Percentiles rank a stretch among this genome's conserved stretches.
Conservation (phyloP, 2,113 vertebrate species). For the Ptilonorhynchus violaceus region DNA sequence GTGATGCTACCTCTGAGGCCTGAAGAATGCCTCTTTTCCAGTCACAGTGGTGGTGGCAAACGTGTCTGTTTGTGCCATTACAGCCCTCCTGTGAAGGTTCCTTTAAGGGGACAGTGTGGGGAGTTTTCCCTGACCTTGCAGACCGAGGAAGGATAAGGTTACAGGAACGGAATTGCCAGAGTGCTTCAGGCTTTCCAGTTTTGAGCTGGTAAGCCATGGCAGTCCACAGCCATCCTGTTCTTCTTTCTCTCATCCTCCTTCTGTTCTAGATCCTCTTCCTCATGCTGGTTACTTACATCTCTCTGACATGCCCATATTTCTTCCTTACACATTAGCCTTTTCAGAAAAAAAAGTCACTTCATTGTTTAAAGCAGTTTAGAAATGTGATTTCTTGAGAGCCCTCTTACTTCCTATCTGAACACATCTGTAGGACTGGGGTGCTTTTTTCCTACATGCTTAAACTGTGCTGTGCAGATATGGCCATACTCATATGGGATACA, state of each 20-base stretch:
- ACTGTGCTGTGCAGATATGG: neutral
- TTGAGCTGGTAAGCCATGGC: neutral
- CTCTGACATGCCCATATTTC: neutral
- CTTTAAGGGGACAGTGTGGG: neutral
- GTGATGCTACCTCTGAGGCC: neutral
- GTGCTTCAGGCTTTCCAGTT: neutral
- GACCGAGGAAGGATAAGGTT: neutral
- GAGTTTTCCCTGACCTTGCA: neutral
- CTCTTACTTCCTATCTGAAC: neutral
- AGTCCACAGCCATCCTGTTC: neutral
- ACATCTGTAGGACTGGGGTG: neutral
- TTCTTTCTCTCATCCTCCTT: neutral
- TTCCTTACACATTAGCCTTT: neutral
- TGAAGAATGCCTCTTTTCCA: neutral
- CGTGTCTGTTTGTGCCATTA: neutral
- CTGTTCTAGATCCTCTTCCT: neutral
- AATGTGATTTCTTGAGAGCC: neutral
- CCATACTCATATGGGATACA: neutral
- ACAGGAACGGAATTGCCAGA: neutral
- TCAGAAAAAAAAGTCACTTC: neutral
- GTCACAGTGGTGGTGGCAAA: neutral
- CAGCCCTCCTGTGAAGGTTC: neutral
- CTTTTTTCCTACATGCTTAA: neutral
- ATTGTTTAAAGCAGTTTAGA: neutral
- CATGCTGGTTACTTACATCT: neutral